These are phyloP conservation scores for Phaethornis superciliosus DNA, from an alignment of 2,113 vertebrate species.

Conservation along the genomic window DNA sequence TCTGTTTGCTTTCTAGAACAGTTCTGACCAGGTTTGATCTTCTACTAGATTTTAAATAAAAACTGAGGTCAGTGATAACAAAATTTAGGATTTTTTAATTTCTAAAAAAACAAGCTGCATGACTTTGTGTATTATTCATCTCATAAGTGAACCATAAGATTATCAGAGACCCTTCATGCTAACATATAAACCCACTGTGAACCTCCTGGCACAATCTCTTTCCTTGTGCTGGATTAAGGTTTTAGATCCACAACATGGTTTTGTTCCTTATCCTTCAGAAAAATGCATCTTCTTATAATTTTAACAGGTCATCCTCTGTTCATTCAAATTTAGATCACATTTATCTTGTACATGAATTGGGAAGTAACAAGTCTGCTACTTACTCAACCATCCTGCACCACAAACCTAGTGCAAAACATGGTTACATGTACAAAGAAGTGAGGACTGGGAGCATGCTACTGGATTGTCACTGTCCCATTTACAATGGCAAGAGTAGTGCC, in stretches of 20 bases:
- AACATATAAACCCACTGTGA: neutral
- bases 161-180: neutral
- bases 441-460: rapidly evolving
- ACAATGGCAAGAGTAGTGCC: neutral
- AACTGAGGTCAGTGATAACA: neutral
- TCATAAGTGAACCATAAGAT: neutral
- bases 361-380: neutral
- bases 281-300: neutral
- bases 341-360: neutral
- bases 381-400: neutral
- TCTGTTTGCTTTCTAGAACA: slow-evolving; percentile 46
- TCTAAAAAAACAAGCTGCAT: neutral
- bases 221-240: neutral
- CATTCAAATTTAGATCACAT: neutral
- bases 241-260: neutral
- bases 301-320: neutral
- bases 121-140: neutral
- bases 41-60: slow-evolving; percentile 10
- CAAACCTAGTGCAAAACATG: neutral
- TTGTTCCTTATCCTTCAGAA: neutral
- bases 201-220: neutral
- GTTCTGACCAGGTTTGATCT: slow-evolving; percentile 44
- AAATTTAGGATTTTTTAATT: neutral
- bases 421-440: neutral
- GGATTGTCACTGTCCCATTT: neutral